Base-by-base conservation (phyloP, 2,888 invertebrate genomes). In the Apotomis turbidana region DNA sequence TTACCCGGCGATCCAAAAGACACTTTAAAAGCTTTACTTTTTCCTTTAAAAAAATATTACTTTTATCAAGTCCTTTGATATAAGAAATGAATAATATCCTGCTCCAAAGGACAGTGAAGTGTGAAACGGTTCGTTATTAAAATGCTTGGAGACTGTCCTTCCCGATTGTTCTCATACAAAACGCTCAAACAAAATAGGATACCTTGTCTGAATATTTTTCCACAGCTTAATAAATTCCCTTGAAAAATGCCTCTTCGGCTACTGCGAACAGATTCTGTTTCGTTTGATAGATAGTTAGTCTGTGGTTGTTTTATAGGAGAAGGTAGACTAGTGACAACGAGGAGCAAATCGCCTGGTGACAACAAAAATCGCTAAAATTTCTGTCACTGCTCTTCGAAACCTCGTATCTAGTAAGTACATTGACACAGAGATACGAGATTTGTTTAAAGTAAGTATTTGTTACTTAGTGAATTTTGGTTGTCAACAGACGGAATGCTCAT, bases 111-210 rank as follows among this genome's bases (percentile, higher is more conserved):
- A 84, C 83, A 80, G 74, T 81, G 78, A 78, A 84, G 84, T 84
- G 83, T 84, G 78, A 87, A 87, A 84, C 82, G 78, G 81, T 78
- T 83, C 78, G 78, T 85, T 87, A 86, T 86, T 86, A 85, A 85
- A 87, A 82, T 80, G 81, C 79, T 80, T 76, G 78, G 76, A 78
- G 75, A 71, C 79, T 75, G 77, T 76, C 79, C 77, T 71, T 77
- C 74, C 63, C 69, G 67, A 74, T 73, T 71, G 75, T 60, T 76
- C 74, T 60, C 58, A 62, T 69, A 70, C 61, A 57, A 62, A 62
- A 69, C 55, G 38, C 62, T 69, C 58, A 58, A 51, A 57, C 57
- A 70, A 52, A 68, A 52, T 52, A 59, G 15, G 38, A 57, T 51
- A 36, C 52, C 49, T 69, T 55, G 55, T 41, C 51, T 58, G 4